Conservation (phyloP, 2,113 vertebrate species). For the Lophochroa leadbeateri region DNA sequence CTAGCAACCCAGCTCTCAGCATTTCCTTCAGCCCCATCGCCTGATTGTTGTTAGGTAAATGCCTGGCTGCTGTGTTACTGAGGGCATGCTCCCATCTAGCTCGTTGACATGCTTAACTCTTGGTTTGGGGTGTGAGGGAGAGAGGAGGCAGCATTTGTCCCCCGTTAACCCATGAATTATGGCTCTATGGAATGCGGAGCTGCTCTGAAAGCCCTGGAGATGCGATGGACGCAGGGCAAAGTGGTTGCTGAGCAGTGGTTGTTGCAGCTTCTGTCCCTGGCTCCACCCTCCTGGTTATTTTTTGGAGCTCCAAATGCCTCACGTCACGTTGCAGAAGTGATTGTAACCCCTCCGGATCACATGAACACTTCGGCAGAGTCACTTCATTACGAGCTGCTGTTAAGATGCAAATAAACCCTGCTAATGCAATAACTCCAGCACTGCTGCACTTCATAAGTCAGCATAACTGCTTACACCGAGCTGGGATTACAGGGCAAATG, state of each 20-base stretch:
- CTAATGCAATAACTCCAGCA: constrained; percentile 21
- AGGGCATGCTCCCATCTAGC: background rate
- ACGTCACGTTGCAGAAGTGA: constrained; percentile 49
- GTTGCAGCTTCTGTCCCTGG: background rate
- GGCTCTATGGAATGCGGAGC: background rate
- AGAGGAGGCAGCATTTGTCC: background rate
- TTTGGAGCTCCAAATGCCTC: background rate
- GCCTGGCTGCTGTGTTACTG: background rate
- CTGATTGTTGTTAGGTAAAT: too few relatives aligned
- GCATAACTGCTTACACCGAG: background rate
- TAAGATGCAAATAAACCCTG: constrained; percentile 38
- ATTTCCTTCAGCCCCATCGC: background rate
- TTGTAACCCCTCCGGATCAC: constrained; percentile 20
- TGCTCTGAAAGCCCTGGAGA: background rate
- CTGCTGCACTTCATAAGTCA: constrained; percentile 22
- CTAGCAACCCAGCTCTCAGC: background rate
- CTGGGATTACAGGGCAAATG: background rate
- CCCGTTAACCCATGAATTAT: background rate
- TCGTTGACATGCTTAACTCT: background rate
- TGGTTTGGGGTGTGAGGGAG: background rate
- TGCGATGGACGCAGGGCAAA: background rate
- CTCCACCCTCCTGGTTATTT: background rate
- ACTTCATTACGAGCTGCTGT: constrained; percentile 26
- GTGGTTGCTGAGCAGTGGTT: background rate
- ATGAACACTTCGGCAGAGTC: constrained; percentile 18